Percentiles rank a stretch among this genome's conserved stretches.
These are phyloP conservation scores for Asbolus verrucosus DNA, from an alignment of 1,140 invertebrate species.

Conservation along the genomic window DNA sequence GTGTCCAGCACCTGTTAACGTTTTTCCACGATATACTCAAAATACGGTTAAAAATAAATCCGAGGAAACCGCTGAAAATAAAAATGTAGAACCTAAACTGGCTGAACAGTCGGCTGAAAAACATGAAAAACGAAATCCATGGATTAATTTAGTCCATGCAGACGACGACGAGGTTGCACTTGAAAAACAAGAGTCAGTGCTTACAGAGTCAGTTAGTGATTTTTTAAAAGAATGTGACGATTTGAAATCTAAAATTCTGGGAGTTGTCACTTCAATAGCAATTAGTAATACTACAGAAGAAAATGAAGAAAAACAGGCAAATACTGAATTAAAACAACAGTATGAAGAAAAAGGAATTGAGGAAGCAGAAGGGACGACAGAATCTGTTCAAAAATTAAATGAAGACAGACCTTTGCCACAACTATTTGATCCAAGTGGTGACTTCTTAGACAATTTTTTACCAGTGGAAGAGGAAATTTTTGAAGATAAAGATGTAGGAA, in stretches of 20 bases:
- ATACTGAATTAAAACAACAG: too few relatives aligned
- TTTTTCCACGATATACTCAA: slow-evolving; percentile 61
- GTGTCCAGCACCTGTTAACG: slow-evolving; percentile 74
- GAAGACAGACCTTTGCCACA: slow-evolving; percentile 11
- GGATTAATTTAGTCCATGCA: slow-evolving; percentile 49
- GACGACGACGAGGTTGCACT: slow-evolving; percentile 50
- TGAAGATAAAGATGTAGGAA: background rate
- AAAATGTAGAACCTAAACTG: background rate
- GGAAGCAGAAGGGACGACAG: too few relatives aligned
- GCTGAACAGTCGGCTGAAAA: background rate
- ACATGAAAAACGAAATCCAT: slow-evolving; percentile 48
- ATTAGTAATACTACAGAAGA: too few relatives aligned
- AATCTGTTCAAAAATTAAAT: too few relatives aligned
- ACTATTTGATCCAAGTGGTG: slow-evolving; percentile 25
- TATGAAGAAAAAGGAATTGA: too few relatives aligned
- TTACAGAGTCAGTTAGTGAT: slow-evolving; percentile 18
- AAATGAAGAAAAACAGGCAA: too few relatives aligned
- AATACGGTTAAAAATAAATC: slow-evolving; percentile 49
- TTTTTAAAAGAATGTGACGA: slow-evolving; percentile 48
- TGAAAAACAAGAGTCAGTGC: slow-evolving; percentile 14
- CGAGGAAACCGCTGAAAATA: background rate
- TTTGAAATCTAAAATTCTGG: slow-evolving; percentile 3
- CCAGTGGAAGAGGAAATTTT: background rate
- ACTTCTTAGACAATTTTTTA: slow-evolving; percentile 24
- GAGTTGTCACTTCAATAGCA: background rate